phyloP scores from a whole-genome alignment of 2,888 invertebrate species.

The Chrysodeixis includens region DNA sequence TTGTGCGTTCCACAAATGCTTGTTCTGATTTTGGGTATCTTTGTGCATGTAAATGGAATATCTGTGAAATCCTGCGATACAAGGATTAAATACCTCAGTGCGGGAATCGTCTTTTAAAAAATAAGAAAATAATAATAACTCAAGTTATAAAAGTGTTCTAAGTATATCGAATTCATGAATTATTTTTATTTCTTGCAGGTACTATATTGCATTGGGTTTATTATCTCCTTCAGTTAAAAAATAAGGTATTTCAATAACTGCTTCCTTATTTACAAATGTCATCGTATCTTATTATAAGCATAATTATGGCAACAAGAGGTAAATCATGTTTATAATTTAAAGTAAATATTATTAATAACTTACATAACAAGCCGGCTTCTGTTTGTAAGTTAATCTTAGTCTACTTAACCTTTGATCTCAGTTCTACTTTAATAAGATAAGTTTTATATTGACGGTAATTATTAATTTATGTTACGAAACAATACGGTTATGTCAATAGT shows the following conservation, averaged over 20 bases:
- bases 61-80: no score
- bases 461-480: conserved; percentile 21
- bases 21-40: no score
- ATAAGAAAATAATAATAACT: no score
- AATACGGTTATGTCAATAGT: neutral
- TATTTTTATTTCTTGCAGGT: neutral
- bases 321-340: neutral
- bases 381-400: conserved; percentile 46
- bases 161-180: no score
- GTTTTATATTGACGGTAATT: conserved; percentile 34
- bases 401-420: conserved; percentile 30
- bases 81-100: no score
- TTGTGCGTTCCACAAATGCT: no score
- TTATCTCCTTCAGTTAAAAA: neutral
- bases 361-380: conserved; percentile 28
- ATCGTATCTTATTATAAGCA: neutral
- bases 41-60: no score
- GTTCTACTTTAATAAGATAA: conserved; percentile 31
- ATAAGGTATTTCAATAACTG: neutral
- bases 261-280: neutral
- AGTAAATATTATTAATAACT: neutral
- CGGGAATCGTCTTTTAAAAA: no score
- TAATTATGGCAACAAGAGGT: neutral
- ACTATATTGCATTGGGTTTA: neutral
- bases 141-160: no score